Evolutionary conservation across 2,113 vertebrate species (phyloP), one percentile per base, ranked within the genome.

Genomic region (Psephotus haematonotus): DNA sequence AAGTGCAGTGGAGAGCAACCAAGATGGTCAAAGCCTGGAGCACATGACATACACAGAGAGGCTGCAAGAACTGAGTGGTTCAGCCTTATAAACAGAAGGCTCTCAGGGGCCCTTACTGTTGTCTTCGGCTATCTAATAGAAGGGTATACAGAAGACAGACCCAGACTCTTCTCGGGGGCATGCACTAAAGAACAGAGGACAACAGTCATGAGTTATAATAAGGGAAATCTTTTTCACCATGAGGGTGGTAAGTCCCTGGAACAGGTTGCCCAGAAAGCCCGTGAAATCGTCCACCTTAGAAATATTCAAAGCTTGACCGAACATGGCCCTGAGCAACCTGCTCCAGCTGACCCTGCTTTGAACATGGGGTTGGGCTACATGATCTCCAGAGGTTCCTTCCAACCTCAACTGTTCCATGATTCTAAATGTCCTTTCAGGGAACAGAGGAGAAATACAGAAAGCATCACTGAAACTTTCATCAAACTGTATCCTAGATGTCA

Each of bases 111-210:
- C 68, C 50, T 75, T 82, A 75, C 29, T 91, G 72, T 17, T 86
- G 25, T 55, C 55, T 84, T 81, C 3, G 0, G 65, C 77, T 93
- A 65, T 62, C 44, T 71, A 84, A 82, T 23, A 31, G 64, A 84
- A 91, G 23, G 16, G 13, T 63, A 74, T 39, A 47, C 10, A 88
- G 59, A 75, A 71, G 65, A 93, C 47, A 93, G 50, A 86, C 47
- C 6, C 64, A 91, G 43, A 75, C 43, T 71, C 55, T 68, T 89
- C 91, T 57, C 0, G 1, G 52, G 64, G 47, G 57, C 93, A 92
- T 79, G 86, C 92, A 64, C 35, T 84, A 84, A 75, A 89, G 74
- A 86, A 78, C 78, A 92, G 88, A 93, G 77, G 67, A 92, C 70
- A 88, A 55, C 9, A 37, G 55, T 59, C 33, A 47, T 31, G 43